Percentiles rank a stretch among this genome's conserved stretches.
Evolutionary conservation across 1,140 invertebrate species (phyloP).

Genomic region (Saccostrea cuccullata): DNA sequence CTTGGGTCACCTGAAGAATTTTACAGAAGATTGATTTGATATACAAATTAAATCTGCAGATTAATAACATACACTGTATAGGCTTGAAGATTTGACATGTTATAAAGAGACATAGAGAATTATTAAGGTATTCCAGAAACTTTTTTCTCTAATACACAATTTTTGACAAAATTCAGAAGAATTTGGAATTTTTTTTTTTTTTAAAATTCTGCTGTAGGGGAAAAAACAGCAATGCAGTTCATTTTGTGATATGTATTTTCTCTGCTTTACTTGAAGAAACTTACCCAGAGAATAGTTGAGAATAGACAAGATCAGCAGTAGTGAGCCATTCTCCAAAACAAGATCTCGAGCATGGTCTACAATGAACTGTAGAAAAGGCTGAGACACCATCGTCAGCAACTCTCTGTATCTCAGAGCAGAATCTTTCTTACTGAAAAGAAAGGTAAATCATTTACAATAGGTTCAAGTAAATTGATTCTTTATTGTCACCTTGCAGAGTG

Average conservation of each 20-base stretch:
- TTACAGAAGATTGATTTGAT: background rate
- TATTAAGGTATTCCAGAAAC: too few relatives aligned
- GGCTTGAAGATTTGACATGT: too few relatives aligned
- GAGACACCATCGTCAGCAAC: conserved; percentile 84
- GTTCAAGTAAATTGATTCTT: too few relatives aligned
- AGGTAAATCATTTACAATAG: background rate
- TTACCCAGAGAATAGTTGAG: conserved; percentile 82
- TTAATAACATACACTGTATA: too few relatives aligned
- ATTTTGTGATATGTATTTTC: background rate
- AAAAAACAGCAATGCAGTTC: too few relatives aligned
- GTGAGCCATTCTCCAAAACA: conserved; percentile 84
- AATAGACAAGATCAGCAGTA: conserved; percentile 86
- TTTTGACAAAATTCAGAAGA: too few relatives aligned
- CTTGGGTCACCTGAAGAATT: conserved; percentile 71
- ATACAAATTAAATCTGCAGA: too few relatives aligned
- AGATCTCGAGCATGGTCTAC: conserved; percentile 83
- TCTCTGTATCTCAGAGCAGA: conserved; percentile 85
- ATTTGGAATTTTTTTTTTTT: too few relatives aligned
- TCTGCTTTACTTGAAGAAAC: background rate
- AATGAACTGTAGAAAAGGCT: conserved; percentile 83
- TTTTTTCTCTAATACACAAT: too few relatives aligned
- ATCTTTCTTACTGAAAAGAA: conserved; percentile 87
- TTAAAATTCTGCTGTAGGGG: too few relatives aligned
- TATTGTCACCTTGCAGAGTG: too few relatives aligned
- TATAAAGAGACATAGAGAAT: too few relatives aligned